These are phyloP conservation scores for Vulpes ferrilata DNA, from an alignment of 2,113 vertebrate genomes.

Conservation along the genomic window DNA sequence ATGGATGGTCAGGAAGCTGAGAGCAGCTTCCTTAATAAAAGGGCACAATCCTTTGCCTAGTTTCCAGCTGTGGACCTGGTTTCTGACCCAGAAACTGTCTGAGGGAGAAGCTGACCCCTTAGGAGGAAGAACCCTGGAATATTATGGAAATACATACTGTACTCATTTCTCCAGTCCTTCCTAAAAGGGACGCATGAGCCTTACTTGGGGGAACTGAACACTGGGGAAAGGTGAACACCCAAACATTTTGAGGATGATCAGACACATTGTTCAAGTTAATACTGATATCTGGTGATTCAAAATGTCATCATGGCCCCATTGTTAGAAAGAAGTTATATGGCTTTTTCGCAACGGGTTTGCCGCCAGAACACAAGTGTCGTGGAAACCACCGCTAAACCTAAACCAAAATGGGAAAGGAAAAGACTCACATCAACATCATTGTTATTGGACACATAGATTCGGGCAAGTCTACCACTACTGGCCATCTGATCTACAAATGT, in stretches of 20 bases:
- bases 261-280: slow-evolving; percentile 2
- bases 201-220: not conserved
- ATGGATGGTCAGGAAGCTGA: not conserved
- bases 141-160: not conserved
- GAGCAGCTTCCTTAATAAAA: not conserved
- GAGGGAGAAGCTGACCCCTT: not conserved
- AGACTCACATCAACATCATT: too few relatives aligned
- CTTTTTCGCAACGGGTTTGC: too few relatives aligned
- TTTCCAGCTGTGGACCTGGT: not conserved
- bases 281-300: not conserved
- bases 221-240: not conserved
- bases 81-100: not conserved
- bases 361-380: too few relatives aligned
- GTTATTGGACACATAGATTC: too few relatives aligned
- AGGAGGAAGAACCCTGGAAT: not conserved
- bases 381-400: too few relatives aligned
- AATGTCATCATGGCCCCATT: not conserved
- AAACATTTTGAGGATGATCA: not conserved
- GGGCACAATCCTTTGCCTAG: not conserved
- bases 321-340: not conserved
- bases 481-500: too few relatives aligned
- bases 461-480: too few relatives aligned
- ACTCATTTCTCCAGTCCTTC: not conserved
- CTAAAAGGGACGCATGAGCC: not conserved
- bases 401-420: too few relatives aligned